Evolutionary conservation across 2,888 invertebrate species (phyloP).

Genomic region (Andricus curvator): DNA sequence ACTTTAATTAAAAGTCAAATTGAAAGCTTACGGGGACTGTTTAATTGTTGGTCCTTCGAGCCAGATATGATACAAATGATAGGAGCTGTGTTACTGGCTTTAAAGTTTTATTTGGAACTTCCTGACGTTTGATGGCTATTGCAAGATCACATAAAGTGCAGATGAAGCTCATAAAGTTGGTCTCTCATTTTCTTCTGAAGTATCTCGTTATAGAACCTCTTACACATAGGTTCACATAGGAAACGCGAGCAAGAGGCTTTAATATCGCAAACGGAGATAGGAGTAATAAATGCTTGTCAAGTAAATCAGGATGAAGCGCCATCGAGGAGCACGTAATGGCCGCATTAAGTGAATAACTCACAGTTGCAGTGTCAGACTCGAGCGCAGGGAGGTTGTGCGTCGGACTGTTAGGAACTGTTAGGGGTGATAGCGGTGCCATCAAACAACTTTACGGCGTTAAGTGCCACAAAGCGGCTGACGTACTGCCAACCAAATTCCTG

Average conservation of each 20-base stretch:
- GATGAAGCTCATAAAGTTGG: conserved; percentile 14
- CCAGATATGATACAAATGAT: no score
- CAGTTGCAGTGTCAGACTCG: conserved; percentile 64
- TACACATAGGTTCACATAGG: conserved; percentile 22
- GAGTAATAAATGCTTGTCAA: conserved; percentile 76
- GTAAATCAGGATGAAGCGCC: conserved; percentile 77
- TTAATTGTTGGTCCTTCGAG: no score
- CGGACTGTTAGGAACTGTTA: conserved; percentile 68
- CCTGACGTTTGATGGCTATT: neutral
- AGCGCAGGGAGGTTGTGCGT: conserved; percentile 60
- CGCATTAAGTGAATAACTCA: conserved; percentile 77
- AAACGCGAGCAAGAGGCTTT: conserved; percentile 54
- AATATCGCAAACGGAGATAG: conserved; percentile 71
- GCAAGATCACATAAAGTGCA: neutral
- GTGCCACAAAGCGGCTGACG: conserved; percentile 68
- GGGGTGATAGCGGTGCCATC: conserved; percentile 73
- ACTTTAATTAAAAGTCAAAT: no score
- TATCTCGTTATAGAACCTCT: conserved; percentile 33
- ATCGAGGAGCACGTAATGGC: conserved; percentile 76
- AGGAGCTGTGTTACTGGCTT: neutral
- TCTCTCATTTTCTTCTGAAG: conserved; percentile 30
- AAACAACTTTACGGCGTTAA: conserved; percentile 74
- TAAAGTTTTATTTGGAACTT: neutral
- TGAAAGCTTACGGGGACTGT: no score
- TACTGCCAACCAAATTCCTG: conserved; percentile 73